These are phyloP conservation scores for Phaethornis superciliosus DNA, from an alignment of 2,113 vertebrate genomes.

Conservation along the genomic window DNA sequence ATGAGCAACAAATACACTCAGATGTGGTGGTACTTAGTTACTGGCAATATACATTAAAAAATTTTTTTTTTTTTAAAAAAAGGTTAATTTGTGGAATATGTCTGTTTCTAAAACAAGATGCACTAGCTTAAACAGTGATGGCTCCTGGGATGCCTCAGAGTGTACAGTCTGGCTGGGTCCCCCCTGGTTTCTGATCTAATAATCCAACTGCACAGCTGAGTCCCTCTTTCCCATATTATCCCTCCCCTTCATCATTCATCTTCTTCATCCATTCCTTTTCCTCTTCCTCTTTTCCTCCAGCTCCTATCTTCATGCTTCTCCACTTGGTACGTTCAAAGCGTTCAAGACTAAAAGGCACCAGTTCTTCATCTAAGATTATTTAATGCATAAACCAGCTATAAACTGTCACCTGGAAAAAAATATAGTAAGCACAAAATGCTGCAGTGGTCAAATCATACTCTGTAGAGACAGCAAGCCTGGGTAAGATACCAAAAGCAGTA, in stretches of 20 bases:
- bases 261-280: background rate
- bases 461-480: background rate
- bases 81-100: accelerated
- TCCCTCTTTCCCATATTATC: background rate
- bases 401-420: background rate
- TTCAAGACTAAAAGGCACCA: background rate
- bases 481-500: background rate
- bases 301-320: background rate
- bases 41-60: background rate
- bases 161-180: background rate
- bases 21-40: background rate
- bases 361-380: background rate
- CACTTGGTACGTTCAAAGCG: background rate
- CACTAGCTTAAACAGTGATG: background rate
- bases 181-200: background rate
- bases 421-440: background rate
- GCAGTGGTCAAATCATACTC: background rate
- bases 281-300: background rate
- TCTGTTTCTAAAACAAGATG: background rate
- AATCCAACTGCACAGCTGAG: background rate
- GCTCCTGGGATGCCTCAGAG: background rate
- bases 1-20: background rate
- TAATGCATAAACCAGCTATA: background rate
- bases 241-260: background rate
- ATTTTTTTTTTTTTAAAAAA: background rate